Evolutionary conservation across 1,140 invertebrate genomes (phyloP).

Genomic region (Atopsyche davidsoni): DNA sequence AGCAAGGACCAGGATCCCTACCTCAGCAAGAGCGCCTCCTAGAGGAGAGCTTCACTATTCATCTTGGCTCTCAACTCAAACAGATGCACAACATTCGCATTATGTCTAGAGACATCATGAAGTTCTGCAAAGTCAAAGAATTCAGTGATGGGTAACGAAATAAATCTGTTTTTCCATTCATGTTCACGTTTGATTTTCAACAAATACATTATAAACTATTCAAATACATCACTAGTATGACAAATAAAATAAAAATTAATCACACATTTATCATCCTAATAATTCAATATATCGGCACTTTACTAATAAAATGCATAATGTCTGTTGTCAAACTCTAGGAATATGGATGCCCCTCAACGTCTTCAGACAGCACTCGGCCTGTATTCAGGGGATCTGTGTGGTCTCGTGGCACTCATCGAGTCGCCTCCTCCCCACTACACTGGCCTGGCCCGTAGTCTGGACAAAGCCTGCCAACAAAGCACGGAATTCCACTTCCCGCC

Average conservation of each 20-base stretch:
- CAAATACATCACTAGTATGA: constrained; percentile 1
- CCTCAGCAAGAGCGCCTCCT: constrained; percentile 35
- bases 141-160: constrained; percentile 51
- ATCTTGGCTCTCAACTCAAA: constrained; percentile 95
- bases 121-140: constrained; percentile 68
- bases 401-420: constrained; percentile 62
- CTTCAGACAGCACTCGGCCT: constrained; percentile 89
- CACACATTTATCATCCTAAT: background rate
- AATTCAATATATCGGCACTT: background rate
- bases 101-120: constrained; percentile 77
- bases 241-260: too few species aligned
- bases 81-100: constrained; percentile 97
- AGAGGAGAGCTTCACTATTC: constrained; percentile 96
- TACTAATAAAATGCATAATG: background rate
- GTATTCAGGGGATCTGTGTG: constrained; percentile 87
- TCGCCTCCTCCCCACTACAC: constrained; percentile 26
- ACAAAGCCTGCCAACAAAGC: constrained; percentile 56
- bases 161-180: too few species aligned
- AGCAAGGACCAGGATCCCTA: background rate
- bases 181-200: too few species aligned
- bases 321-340: background rate
- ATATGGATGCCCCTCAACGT: constrained; percentile 57
- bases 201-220: too few species aligned
- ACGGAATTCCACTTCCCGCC: constrained; percentile 88
- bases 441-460: constrained; percentile 33